These are phyloP conservation scores for Euzophera pinguis DNA, from an alignment of 2,888 invertebrate genomes.

Conservation along the genomic window DNA sequence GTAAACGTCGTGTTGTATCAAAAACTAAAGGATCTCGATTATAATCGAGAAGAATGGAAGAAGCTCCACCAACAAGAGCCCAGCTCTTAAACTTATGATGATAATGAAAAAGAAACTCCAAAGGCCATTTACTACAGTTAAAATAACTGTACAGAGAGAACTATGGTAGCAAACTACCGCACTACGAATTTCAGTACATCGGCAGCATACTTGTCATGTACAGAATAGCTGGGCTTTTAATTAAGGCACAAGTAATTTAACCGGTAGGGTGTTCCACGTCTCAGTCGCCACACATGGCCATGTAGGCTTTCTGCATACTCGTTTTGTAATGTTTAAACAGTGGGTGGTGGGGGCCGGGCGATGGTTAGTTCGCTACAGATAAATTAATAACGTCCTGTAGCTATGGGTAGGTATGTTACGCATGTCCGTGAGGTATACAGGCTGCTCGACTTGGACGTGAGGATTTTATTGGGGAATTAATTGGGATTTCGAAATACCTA, in stretches of 20 bases:
- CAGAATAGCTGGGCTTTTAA: conserved; percentile 76
- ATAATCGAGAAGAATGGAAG: no score
- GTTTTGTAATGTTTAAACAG: conserved; percentile 78
- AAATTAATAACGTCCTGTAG: conserved; percentile 73
- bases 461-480: not conserved
- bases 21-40: no score
- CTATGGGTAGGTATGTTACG: conserved; percentile 62
- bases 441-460: conserved; percentile 35
- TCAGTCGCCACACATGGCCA: conserved; percentile 46
- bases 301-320: conserved; percentile 74
- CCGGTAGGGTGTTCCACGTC: conserved; percentile 46
- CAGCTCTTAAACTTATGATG: no score
- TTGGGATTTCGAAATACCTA: not conserved
- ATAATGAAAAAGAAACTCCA: no score
- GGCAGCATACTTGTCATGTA: conserved; percentile 75
- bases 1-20: no score
- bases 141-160: not conserved
- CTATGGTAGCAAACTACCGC: conserved; percentile 2
- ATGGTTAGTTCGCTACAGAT: conserved; percentile 77
- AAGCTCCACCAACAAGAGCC: no score
- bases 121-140: no score
- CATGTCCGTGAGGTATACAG: conserved; percentile 51
- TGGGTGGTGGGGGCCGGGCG: conserved; percentile 46
- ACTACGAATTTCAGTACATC: conserved; percentile 24
- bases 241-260: conserved; percentile 77